Percentiles rank a stretch among this genome's conserved stretches.
Conservation (phyloP, 2,888 invertebrate species). For the Acleris literana region DNA sequence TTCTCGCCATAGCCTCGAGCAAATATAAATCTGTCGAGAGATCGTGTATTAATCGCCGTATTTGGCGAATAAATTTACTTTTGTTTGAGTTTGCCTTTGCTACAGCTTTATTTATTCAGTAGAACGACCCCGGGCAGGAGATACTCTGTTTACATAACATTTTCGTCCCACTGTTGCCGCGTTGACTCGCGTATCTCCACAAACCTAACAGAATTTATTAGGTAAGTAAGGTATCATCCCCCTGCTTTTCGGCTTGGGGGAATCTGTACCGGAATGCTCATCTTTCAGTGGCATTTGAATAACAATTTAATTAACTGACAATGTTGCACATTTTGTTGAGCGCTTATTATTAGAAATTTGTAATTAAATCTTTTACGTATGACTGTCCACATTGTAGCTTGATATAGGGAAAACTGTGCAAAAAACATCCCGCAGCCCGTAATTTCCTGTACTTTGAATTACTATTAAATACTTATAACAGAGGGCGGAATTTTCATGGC, state of each 20-base stretch:
- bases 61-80: conserved; percentile 82
- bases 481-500: too few relatives aligned
- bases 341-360: background rate
- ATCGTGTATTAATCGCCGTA: conserved; percentile 80
- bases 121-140: conserved; percentile 70
- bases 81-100: conserved; percentile 80
- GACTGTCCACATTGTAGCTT: background rate
- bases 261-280: conserved; percentile 29
- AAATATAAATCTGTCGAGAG: conserved; percentile 74
- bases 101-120: conserved; percentile 77
- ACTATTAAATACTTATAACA: too few relatives aligned
- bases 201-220: conserved; percentile 67
- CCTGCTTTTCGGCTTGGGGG: conserved; percentile 27
- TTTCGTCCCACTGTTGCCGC: conserved; percentile 49
- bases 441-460: too few relatives aligned
- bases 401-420: too few relatives aligned
- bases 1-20: conserved; percentile 40
- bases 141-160: conserved; percentile 79
- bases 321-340: conserved; percentile 28
- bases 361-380: background rate
- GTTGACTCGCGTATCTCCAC: conserved; percentile 66
- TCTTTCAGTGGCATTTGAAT: conserved; percentile 20
- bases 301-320: conserved; percentile 30
- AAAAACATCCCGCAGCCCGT: too few relatives aligned
- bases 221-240: conserved; percentile 44